Conservation (phyloP, 2,113 vertebrate species). For the Sakesphorus luctuosus region DNA sequence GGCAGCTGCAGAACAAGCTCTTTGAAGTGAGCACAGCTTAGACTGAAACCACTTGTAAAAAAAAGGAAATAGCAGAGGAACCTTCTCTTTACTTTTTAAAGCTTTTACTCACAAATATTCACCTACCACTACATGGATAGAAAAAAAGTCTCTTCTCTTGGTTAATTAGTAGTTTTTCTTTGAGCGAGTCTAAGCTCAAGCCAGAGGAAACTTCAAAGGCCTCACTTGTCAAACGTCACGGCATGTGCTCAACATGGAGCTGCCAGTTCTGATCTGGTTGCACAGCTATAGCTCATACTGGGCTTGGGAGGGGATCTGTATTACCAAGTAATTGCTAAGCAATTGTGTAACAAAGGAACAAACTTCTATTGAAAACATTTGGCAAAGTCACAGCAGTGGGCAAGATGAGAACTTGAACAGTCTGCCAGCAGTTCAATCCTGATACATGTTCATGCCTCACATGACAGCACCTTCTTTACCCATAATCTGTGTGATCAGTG, state of each 20-base stretch:
- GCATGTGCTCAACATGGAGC: neutral
- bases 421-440: neutral
- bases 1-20: neutral
- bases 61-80: neutral
- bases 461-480: neutral
- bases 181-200: neutral
- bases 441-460: neutral
- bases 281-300: neutral
- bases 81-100: neutral
- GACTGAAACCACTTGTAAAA: neutral
- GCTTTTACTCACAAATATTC: neutral
- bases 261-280: neutral
- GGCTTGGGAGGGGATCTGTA: neutral
- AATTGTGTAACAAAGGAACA: neutral
- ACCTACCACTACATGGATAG: neutral
- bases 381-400: slow-evolving; percentile 12
- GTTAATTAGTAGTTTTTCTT: slow-evolving; percentile 37
- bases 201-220: slow-evolving; percentile 30
- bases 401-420: neutral
- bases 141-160: neutral
- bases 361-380: neutral
- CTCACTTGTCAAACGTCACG: neutral
- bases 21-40: slow-evolving; percentile 25
- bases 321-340: neutral
- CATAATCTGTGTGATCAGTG: neutral